Conservation (phyloP, 2,797 vertebrate species). For the Falco concolor region DNA sequence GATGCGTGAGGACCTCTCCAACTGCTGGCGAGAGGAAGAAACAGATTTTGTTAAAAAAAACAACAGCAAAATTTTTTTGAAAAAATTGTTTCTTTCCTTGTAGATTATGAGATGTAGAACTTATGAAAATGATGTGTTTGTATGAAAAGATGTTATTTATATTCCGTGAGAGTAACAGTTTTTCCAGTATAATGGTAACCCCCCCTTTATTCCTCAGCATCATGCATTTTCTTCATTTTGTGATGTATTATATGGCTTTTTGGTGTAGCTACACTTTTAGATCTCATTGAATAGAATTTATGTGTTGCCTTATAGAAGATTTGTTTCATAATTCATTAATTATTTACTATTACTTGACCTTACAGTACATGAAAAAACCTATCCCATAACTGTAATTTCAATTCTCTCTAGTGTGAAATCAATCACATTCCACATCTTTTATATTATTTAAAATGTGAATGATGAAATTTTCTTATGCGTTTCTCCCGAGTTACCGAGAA, state of each 20-base stretch:
- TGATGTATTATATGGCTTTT: neutral
- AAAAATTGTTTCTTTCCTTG: neutral
- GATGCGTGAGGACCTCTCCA: neutral
- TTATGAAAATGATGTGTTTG: neutral
- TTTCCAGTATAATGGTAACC: neutral
- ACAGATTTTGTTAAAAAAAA: neutral
- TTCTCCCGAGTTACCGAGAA: neutral
- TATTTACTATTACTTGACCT: constrained; percentile 62
- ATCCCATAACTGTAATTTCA: constrained; percentile 36
- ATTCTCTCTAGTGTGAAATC: constrained; percentile 40
- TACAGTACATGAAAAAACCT: constrained; percentile 16
- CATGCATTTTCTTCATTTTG: constrained; percentile 2
- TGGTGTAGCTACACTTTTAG: constrained; percentile 40
- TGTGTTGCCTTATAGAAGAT: constrained; percentile 41
- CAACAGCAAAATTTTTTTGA: neutral
- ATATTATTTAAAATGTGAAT: constrained; percentile 48
- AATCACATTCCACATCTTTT: constrained; percentile 45
- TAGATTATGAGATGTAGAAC: neutral
- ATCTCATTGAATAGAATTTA: constrained; percentile 31
- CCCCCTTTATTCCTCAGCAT: neutral
- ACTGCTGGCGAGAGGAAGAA: neutral
- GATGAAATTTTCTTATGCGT: neutral
- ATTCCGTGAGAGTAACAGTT: neutral
- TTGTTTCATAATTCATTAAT: constrained; percentile 65
- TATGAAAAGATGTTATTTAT: neutral